Conservation (phyloP, 2,797 vertebrate species). For the Muraenolepis orangiensis region DNA sequence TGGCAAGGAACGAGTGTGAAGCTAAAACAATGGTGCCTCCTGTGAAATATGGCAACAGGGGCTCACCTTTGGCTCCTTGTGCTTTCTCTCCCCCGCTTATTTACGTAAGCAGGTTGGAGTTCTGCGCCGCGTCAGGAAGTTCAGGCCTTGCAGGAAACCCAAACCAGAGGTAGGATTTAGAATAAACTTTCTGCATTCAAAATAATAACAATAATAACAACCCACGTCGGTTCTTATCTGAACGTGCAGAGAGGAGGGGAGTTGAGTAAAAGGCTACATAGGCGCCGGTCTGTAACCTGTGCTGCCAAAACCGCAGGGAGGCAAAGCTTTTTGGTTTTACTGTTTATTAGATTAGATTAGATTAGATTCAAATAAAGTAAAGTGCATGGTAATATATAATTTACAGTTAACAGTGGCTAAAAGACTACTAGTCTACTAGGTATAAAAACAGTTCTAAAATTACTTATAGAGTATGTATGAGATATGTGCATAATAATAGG, state of each 20-base stretch:
- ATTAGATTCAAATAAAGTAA: too few relatives aligned
- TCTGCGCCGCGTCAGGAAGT: slow-evolving; percentile 73
- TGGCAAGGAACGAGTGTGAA: slow-evolving; percentile 58
- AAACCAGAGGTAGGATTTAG: slow-evolving; percentile 58
- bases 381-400: too few relatives aligned
- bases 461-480: too few relatives aligned
- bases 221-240: slow-evolving; percentile 53
- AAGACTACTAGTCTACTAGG: too few relatives aligned
- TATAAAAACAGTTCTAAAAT: too few relatives aligned
- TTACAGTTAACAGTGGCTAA: too few relatives aligned
- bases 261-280: slow-evolving; percentile 45
- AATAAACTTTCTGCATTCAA: slow-evolving; percentile 53
- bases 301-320: slow-evolving; percentile 33
- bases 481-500: too few relatives aligned
- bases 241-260: slow-evolving; percentile 24
- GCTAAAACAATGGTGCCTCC: slow-evolving; percentile 72
- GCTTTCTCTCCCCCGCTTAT: slow-evolving; percentile 66
- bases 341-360: too few relatives aligned
- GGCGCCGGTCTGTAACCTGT: slow-evolving; percentile 53
- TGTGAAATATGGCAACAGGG: slow-evolving; percentile 74
- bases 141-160: slow-evolving; percentile 75
- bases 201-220: too few relatives aligned
- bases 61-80: slow-evolving; percentile 73
- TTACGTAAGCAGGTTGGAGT: slow-evolving; percentile 74
- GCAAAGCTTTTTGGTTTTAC: slow-evolving; percentile 32